These are phyloP conservation scores for Drosophila aff. DNA, from an alignment of 1,140 invertebrate species.

Conservation along the genomic window DNA sequence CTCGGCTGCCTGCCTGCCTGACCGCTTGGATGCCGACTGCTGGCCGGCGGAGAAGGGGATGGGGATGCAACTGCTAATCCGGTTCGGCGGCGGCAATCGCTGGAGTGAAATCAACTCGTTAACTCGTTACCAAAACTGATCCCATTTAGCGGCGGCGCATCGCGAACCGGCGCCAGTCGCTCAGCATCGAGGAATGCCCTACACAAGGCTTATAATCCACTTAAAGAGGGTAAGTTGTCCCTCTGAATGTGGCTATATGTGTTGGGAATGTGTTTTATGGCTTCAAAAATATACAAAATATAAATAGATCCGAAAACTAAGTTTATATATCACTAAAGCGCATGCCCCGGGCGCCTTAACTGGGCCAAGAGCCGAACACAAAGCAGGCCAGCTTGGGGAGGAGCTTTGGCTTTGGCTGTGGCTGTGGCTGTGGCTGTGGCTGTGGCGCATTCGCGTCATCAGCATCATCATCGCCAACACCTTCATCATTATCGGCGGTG, in stretches of 20 bases:
- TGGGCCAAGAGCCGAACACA: background rate
- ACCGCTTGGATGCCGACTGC: background rate
- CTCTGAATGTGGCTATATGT: background rate
- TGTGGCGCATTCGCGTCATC: slow-evolving; percentile 75
- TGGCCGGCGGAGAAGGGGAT: slow-evolving; percentile 13
- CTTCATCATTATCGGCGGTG: slow-evolving; percentile 78
- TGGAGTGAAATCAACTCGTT: slow-evolving; percentile 84
- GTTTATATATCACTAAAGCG: background rate
- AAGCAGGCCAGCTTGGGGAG: slow-evolving; percentile 1
- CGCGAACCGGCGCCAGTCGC: slow-evolving; percentile 53
- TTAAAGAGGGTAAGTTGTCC: background rate
- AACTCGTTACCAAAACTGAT: slow-evolving; percentile 84
- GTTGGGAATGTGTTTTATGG: background rate
- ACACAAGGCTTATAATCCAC: background rate
- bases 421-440: slow-evolving; percentile 22
- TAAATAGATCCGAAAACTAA: background rate
- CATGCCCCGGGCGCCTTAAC: background rate
- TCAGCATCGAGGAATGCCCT: slow-evolving; percentile 56
- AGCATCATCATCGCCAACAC: slow-evolving; percentile 80
- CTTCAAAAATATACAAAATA: background rate
- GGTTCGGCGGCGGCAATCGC: slow-evolving; percentile 77
- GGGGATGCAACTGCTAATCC: slow-evolving; percentile 70
- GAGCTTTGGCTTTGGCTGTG: slow-evolving; percentile 21
- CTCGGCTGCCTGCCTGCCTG: background rate
- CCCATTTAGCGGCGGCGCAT: slow-evolving; percentile 82